A percentile compares a stretch with the other conserved stretches of the same genome.
phyloP scores from a whole-genome alignment of 2,797 vertebrate genomes.

The Betta splendens region DNA sequence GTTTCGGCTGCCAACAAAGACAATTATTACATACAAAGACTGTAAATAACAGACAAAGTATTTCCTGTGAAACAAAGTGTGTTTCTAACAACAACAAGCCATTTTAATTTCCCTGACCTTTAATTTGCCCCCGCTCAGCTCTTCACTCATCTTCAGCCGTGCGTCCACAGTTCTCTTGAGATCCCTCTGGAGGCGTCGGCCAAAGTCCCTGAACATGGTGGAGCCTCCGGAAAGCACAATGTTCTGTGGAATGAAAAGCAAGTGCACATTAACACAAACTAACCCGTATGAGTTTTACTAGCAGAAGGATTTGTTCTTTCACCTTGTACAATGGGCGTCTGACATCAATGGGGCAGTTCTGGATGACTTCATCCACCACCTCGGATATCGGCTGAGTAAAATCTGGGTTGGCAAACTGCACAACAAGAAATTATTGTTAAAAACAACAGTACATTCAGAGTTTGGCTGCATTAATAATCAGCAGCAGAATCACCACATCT shows the following conservation, averaged over 20 bases:
- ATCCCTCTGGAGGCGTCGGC: conserved; percentile 95
- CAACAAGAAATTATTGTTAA: background rate
- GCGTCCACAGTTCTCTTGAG: conserved; percentile 97
- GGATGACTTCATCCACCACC: conserved; percentile 99
- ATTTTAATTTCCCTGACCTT: conserved; percentile 87
- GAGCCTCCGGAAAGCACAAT: conserved; percentile 97
- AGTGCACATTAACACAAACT: fast-evolving
- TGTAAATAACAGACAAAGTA: background rate
- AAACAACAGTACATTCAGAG: no score
- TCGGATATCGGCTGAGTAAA: conserved; percentile 99
- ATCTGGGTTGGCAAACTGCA: conserved; percentile 97
- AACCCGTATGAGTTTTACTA: background rate
- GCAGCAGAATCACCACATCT: background rate
- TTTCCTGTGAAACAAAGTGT: no score
- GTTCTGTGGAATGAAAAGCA: conserved; percentile 81
- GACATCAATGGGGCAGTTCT: conserved; percentile 98
- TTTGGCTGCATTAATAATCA: no score
- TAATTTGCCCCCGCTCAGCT: conserved; percentile 95
- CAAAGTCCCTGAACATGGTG: conserved; percentile 99
- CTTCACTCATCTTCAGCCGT: conserved; percentile 95
- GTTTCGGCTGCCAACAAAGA: conserved; percentile 87
- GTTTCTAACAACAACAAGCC: no score
- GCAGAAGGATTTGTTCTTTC: fast-evolving
- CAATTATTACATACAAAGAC: background rate
- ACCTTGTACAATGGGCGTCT: conserved; percentile 98